Evolutionary conservation across 2,888 invertebrate species (phyloP), one percentile per base, ranked within the genome.

Genomic region (Sphaeridia pumilis): DNA sequence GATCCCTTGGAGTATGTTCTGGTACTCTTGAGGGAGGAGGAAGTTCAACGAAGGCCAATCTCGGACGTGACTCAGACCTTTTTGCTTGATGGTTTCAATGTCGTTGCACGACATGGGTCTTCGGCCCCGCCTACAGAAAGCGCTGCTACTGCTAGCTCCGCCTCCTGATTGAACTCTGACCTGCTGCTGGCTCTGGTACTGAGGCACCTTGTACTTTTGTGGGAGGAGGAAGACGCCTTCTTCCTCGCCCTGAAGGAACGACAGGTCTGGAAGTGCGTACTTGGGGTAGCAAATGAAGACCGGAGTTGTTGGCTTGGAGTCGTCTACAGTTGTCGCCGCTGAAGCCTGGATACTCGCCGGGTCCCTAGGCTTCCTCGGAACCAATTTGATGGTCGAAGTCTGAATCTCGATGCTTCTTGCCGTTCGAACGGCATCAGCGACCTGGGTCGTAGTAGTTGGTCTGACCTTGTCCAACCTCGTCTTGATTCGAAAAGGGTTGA

Each of bases 31-130:
- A 3, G 94, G 94, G 58, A 94, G 72, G 46, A 94, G 75, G 62
- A 92, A 83, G 65, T 86, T 87, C 48, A 94, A 73, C 0, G 90
- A 92, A 66, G 89, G 87, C 93, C 93, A 94, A 70, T 94, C 94
- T 68, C 82, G 80, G 7, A 94, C 83, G 68, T 92, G 90, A 38
- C 80, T 78, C 58, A 87, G 81, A 49, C 87, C 86, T 70, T 83
- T 82, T 67, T 82, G 82, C 68, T 82, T 82, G 35, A 90, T 71
- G 57, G 81, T 77, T 71, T 89, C 89, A 47, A 87, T 77, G 67
- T 90, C 88, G 66, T 82, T 84, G 67, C 81, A 84, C 42, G 85
- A 86, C 67, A 85, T 82, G 1, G 87, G 87, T 65, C 77, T 74
- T 42, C 74, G 44, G 3, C 38, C 22, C 21, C 42, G 31, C 22